Percentiles rank a stretch among this genome's conserved stretches.
These are phyloP conservation scores for Neopelma chrysocephalum DNA, from an alignment of 2,797 vertebrate genomes.

Conservation along the genomic window DNA sequence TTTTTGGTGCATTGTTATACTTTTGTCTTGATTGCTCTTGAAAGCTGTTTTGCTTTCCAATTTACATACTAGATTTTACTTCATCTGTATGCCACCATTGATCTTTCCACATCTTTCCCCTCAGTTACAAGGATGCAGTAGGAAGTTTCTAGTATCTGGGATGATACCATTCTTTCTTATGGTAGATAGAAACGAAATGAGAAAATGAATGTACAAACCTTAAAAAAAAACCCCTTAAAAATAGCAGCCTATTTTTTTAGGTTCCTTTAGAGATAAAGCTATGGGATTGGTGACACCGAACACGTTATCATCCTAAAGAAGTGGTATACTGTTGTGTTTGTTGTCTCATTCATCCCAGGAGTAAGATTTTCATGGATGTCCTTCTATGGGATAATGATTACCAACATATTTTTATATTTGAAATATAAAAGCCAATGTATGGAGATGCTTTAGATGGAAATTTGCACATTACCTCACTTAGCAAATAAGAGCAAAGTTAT, in stretches of 20 bases:
- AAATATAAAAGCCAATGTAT: background rate
- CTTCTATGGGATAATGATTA: background rate
- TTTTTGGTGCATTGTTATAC: background rate
- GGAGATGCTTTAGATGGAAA: background rate
- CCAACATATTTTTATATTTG: background rate
- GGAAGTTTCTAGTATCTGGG: background rate
- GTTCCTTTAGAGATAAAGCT: background rate
- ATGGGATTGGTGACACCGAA: background rate
- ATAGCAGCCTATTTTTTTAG: background rate
- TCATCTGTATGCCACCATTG: background rate
- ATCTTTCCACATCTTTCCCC: background rate
- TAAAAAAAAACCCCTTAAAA: background rate
- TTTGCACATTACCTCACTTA: background rate
- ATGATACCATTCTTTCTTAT: background rate
- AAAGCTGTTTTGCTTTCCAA: background rate
- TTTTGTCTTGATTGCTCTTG: background rate
- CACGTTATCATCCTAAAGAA: background rate
- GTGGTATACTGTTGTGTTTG: background rate
- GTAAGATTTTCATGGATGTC: background rate
- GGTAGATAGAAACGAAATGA: background rate
- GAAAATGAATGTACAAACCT: background rate
- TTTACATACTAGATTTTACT: background rate
- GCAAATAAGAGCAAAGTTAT: background rate
- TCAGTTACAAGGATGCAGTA: background rate
- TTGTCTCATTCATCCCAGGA: background rate